These are phyloP conservation scores for Boulengeromyrus knoepffleri DNA, from an alignment of 2,113 vertebrate species.

Conservation along the genomic window DNA sequence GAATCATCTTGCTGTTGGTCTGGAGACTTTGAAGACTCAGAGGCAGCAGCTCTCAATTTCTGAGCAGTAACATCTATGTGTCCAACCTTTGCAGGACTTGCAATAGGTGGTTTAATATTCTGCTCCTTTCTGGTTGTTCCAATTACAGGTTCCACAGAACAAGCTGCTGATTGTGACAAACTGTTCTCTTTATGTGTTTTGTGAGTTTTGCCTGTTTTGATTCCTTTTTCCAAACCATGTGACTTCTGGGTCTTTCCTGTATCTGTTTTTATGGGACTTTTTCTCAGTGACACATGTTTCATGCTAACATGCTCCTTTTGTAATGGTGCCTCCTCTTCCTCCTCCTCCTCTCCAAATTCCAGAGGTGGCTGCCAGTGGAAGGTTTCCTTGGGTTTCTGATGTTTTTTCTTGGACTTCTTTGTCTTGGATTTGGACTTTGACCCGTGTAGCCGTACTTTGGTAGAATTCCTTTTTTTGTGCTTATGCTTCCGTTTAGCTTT, in stretches of 20 bases:
- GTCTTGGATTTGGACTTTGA: conserved; percentile 67
- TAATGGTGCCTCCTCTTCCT: conserved; percentile 63
- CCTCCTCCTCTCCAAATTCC: conserved; percentile 91
- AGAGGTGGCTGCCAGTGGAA: conserved; percentile 96
- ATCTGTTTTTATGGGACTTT: conserved; percentile 25
- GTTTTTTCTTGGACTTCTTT: conserved; percentile 81
- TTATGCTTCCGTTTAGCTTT: conserved; percentile 68
- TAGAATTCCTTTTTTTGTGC: conserved; percentile 59
- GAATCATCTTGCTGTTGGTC: conserved; percentile 67
- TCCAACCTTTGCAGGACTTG: conserved; percentile 40
- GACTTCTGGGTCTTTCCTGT: conserved; percentile 26
- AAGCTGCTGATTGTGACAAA: conserved; percentile 7
- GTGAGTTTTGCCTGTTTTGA: conserved; percentile 14
- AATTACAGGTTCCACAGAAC: conserved; percentile 30
- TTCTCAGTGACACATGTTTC: conserved; percentile 4
- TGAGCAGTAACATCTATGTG: conserved; percentile 29
- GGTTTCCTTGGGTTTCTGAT: conserved; percentile 75
- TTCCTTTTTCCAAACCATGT: conserved; percentile 30
- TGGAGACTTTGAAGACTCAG: conserved; percentile 27
- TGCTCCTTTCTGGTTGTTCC: conserved; percentile 20
- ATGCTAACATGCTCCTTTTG: conserved; percentile 35
- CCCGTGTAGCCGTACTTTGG: conserved; percentile 60
- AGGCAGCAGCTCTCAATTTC: conserved; percentile 33
- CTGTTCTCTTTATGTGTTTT: conserved; percentile 30
- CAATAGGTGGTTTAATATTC: conserved; percentile 26